Evolutionary conservation across 2,888 invertebrate species (phyloP), one percentile per base, ranked within the genome.

Genomic region (Merodon equestris): DNA sequence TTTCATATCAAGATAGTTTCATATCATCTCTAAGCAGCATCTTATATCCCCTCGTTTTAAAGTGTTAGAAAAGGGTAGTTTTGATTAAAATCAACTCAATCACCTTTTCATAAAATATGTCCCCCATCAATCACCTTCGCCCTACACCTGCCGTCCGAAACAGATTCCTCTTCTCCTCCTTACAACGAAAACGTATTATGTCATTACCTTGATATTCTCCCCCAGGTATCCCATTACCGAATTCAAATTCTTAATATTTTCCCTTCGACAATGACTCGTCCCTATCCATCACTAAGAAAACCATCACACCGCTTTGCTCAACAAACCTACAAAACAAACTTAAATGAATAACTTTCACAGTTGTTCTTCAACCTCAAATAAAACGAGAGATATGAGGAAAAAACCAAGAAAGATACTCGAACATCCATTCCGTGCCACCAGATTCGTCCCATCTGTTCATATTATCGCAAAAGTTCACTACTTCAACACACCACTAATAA

Each of bases 201-300:
- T 67, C 73, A 34, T 77, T 77, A 67, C 63, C 67, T 63, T 42
- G 42, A 68, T 77, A 67, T 50, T 40, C 47, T 19, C 50, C 19
- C 64, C 13, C 17, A 53, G 67, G 67, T 67, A 56, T 64, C 54
- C 38, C 48, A 61, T 61, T 44, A 36, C 17, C 40, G 64, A 61
- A 77, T 77, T 77, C 73, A 73, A 77, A 77, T 73, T 63, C 72
- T 47, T 63, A 61, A 67, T 68, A 67, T 63, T 67, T 76, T 60
- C 56, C 61, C 54, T 17, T 60, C 58, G 27, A 63, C 47, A 54
- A 60, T 5, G 34, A 61, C 56, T 66, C 60, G 7, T 54, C 53
- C 53, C 53, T 64, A 60, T 58, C 15, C 54, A 13, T 19, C 18
- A 10, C n/a, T 15, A 67, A 38, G 19, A 18, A 56, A 61, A 48